phyloP scores from a whole-genome alignment of 1,140 invertebrate species.

The Teleogryllus occipitalis region DNA sequence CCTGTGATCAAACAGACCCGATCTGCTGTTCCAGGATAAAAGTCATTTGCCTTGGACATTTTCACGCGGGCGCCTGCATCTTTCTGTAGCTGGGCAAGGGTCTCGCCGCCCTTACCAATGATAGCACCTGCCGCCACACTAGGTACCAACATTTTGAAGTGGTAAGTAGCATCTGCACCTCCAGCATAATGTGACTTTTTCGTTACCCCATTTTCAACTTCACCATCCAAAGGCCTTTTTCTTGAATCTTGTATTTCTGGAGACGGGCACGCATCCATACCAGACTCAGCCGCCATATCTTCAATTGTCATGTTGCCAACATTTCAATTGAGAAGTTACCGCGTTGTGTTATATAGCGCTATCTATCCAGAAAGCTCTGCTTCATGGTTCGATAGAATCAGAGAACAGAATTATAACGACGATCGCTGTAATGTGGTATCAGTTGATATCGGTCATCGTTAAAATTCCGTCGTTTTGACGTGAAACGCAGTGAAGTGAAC shows the following conservation, averaged over 20 bases:
- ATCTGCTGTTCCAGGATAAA: conserved; percentile 97
- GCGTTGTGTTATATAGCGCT: too few relatives aligned
- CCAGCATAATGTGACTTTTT: conserved; percentile 82
- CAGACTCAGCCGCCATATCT: conserved; percentile 67
- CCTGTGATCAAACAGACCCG: conserved; percentile 95
- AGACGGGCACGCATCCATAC: conserved; percentile 72
- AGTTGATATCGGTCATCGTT: too few relatives aligned
- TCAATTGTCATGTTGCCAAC: not conserved
- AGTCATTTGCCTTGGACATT: conserved; percentile 97
- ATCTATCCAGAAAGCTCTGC: too few relatives aligned
- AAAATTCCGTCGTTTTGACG: too few relatives aligned
- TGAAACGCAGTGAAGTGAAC: too few relatives aligned
- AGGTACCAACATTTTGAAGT: conserved; percentile 93
- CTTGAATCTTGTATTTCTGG: conserved; percentile 71
- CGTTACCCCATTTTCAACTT: conserved; percentile 74
- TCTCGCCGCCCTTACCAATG: conserved; percentile 97
- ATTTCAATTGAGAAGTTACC: too few relatives aligned
- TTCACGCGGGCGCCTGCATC: conserved; percentile 91
- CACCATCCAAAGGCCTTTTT: conserved; percentile 77
- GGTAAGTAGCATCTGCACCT: conserved; percentile 68
- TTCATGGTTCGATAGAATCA: too few relatives aligned
- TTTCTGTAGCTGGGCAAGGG: conserved; percentile 93
- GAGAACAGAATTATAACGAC: too few relatives aligned
- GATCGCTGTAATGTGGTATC: too few relatives aligned
- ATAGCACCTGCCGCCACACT: conserved; percentile 93